Base-by-base conservation (phyloP, 2,113 vertebrate species). In the Ceyx melanurus region DNA sequence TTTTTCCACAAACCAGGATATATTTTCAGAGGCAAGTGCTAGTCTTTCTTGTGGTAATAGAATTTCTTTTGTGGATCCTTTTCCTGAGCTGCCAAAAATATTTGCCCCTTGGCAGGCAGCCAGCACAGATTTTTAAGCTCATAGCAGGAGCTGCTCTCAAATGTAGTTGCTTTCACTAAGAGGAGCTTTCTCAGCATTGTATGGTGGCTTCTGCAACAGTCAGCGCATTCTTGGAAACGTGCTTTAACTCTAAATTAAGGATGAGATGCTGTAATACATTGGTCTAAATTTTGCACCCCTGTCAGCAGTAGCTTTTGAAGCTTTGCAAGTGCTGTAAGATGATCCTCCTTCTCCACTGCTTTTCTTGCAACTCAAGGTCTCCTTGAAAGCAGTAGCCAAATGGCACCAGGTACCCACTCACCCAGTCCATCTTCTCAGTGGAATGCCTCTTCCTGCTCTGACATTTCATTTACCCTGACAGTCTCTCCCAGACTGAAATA, bases 171-270 rank as follows among this genome's bases (percentile, higher is more conserved):
- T 92, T 94, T 88, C 51, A 57, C 71, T 20, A 76, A 88, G 70
- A 96, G 76, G 10, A 93, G 81, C 74, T 94, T 88, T 96, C 94
- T 92, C 90, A 91, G 84, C 20, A 2, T 85, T 94, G 76, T 88
- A 73, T 45, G 23, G n/a, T 87, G 72, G 79, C 61, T 96, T 90
- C 85, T 93, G 92, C 72, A 89, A 48, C 45, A 78, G 86, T 88
- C 92, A 88, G 67, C 40, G 1, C 66, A 80, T 93, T 91, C 78
- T 76, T 90, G 77, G 61, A 94, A 95, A 90, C 60, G 67, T 18
- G 53, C 29, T 94, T 67, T 82, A 77, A 90, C 65, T 81, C 72
- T 96, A 94, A 91, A 92, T 93, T 95, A 95, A 57, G 78, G 70
- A 89, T 71, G 79, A 67, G 83, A 66, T 88, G 46, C 28, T 88